Evolutionary conservation across 2,888 invertebrate species (phyloP), one percentile per base, ranked within the genome.

Genomic region (Hyposoter didymator): DNA sequence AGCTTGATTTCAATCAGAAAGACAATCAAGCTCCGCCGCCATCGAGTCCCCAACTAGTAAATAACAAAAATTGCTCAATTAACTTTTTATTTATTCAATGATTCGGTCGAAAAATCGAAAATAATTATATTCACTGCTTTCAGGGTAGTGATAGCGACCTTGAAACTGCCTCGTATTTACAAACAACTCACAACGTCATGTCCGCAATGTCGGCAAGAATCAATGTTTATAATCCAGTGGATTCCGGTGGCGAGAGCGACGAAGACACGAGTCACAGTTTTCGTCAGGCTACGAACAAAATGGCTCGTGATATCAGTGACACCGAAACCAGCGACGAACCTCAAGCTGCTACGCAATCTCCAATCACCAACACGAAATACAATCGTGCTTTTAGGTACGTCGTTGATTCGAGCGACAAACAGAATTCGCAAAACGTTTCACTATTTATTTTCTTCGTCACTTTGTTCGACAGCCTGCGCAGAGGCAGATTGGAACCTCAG

Each of bases 401-500:
- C 28, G 22, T 43, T 14, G 55, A 43, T 7, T 59, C 28, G 35
- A 67, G 45, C 5, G 47, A 49, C 7, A 6, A 3, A 35, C 19
- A 22, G 14, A 45, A 22, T 5, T 69, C 2, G 7, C 0, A 6
- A 8, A 49, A 69, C 12, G 14, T 39, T 14, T 17, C 14, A 17
- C 32, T 32, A 12, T 43, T 69, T 28, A 28, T n/a, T 12, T 47
- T 47, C 1, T 47, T 47, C 1, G 8, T 0, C 35, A 19, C n/a
- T 72, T 32, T 35, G 10, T 19, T 35, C 80, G 81, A 10, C 84
- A 95, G 96, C 91, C 94, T 97, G 94, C 94, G 97, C 89, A 89
- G 96, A 93, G 95, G 96, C n/a, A 93, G 96, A 88, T 90, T 96
- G 52, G 96, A 96, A 87, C 94, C 94, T 7, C 94, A 94, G 1